Evolutionary conservation across 2,797 vertebrate species (phyloP).

Genomic region (Meriones psammophilus): DNA sequence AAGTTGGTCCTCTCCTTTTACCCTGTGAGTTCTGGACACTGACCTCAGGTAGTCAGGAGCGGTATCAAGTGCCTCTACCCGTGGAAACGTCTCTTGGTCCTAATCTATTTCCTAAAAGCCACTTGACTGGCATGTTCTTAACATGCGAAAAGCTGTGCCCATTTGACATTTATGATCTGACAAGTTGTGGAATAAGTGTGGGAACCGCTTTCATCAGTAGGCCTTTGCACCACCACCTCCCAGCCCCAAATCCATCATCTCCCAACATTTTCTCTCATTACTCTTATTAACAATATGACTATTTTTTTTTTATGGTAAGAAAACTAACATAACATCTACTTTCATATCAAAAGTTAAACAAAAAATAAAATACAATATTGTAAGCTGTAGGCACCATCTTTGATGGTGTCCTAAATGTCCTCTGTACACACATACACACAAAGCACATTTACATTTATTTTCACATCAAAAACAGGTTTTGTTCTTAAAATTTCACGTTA

Average conservation of each 20-base stretch:
- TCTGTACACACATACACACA: conserved; percentile 10
- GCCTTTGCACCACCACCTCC: background rate
- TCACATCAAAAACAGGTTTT: background rate
- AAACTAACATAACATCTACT: background rate
- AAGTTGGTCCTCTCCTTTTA: background rate
- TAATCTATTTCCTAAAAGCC: background rate
- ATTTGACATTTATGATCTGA: background rate
- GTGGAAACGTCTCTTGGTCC: background rate
- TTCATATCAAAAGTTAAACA: background rate
- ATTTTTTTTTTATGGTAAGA: background rate
- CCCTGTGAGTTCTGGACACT: background rate
- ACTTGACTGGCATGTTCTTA: background rate
- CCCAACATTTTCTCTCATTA: background rate
- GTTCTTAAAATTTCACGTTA: background rate
- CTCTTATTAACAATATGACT: background rate
- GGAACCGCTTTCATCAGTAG: background rate
- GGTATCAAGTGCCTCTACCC: background rate
- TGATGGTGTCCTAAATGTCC: background rate
- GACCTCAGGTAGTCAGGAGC: background rate
- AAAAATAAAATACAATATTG: too few species aligned
- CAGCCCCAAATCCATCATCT: background rate
- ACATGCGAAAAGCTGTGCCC: background rate
- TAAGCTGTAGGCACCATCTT: background rate
- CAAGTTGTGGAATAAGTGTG: background rate
- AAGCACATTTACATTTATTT: conserved; percentile 15